Evolutionary conservation across 23 tunicate genomes (phyloP).

Genomic region (Styela clava): DNA sequence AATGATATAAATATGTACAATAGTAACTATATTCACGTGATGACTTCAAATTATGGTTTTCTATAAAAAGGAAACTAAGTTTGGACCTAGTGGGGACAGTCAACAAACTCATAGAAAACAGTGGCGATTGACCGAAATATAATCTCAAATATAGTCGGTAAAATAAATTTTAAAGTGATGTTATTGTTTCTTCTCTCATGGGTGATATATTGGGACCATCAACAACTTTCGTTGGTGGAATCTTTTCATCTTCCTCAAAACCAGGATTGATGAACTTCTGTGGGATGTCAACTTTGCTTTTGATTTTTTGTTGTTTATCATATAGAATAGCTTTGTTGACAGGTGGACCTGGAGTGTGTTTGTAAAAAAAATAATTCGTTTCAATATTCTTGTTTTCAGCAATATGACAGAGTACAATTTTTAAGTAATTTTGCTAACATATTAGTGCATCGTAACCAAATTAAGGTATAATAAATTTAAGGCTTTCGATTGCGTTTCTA

Average conservation of each 20-base stretch:
- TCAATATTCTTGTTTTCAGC: background rate
- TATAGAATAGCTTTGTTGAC: constrained; percentile 80
- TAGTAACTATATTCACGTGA: no score
- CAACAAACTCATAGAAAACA: no score
- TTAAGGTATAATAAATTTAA: no score
- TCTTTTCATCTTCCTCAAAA: constrained; percentile 2
- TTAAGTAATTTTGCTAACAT: background rate
- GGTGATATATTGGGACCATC: background rate
- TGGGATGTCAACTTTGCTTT: background rate
- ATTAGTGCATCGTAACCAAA: background rate
- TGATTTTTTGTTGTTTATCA: constrained; percentile 51
- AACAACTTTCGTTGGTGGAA: background rate
- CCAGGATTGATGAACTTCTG: constrained; percentile 1
- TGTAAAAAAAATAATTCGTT: background rate
- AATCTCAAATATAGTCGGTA: no score
- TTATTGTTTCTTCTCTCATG: background rate
- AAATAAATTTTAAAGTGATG: background rate
- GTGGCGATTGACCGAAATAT: no score
- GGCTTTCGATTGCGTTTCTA: no score
- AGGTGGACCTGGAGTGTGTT: constrained; percentile 61
- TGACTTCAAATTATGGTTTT: no score
- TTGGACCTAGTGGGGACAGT: no score
- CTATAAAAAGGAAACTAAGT: no score
- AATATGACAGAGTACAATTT: background rate
- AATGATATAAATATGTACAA: no score